These are phyloP conservation scores for Drosophila robusta DNA, from an alignment of 2,888 invertebrate genomes.

Conservation along the genomic window DNA sequence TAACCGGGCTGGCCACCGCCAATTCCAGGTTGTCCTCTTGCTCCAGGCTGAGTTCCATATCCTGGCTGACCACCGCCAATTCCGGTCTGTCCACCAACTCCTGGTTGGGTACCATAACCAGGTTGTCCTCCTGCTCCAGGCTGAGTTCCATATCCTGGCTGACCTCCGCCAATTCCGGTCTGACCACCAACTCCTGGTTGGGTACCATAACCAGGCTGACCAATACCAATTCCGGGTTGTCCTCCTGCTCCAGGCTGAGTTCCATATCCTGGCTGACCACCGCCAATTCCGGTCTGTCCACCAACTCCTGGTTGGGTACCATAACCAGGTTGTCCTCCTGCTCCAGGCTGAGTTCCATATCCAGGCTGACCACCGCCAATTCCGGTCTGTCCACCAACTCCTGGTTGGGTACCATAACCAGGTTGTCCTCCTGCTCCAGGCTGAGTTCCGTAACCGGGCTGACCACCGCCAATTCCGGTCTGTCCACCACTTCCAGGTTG, in stretches of 20 bases:
- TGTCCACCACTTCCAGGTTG: conserved; percentile 12
- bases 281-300: conserved; percentile 19
- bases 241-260: conserved; percentile 4
- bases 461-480: background rate
- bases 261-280: conserved; percentile 18
- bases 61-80: conserved; percentile 8
- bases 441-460: conserved; percentile 22
- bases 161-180: conserved; percentile 2
- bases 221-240: conserved; percentile 6
- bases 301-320: conserved; percentile 9
- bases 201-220: conserved; percentile 7
- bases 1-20: conserved; percentile 5
- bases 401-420: conserved; percentile 28
- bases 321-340: conserved; percentile 9
- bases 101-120: conserved; percentile 7
- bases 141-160: conserved; percentile 14
- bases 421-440: conserved; percentile 19
- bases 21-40: conserved; percentile 6
- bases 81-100: conserved; percentile 11
- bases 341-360: conserved; percentile 4
- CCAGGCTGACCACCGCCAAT: conserved; percentile 9
- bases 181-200: conserved; percentile 16
- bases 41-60: conserved; percentile 18
- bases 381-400: conserved; percentile 22
- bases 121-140: conserved; percentile 20